Evolutionary conservation across 2,888 invertebrate species (phyloP).

Genomic region (Zootermopsis nevadensis): DNA sequence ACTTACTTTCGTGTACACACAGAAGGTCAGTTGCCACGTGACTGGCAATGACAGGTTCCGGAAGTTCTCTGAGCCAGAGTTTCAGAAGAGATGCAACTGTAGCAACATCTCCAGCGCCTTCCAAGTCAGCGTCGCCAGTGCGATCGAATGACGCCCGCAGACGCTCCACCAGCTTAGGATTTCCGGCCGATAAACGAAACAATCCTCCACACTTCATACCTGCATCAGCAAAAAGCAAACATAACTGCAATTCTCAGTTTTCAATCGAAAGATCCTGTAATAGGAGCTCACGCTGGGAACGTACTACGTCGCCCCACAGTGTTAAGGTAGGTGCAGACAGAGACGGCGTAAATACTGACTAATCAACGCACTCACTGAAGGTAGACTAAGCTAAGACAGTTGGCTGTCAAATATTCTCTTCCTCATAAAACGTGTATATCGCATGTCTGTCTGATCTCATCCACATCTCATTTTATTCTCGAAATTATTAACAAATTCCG

Average conservation of each 20-base stretch:
- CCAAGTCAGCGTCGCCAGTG: slow-evolving; percentile 67
- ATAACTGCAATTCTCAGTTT: not conserved
- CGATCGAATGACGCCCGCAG: slow-evolving; percentile 66
- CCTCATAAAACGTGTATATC: no score
- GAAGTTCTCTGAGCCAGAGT: slow-evolving; percentile 68
- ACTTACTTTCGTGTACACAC: slow-evolving; percentile 49
- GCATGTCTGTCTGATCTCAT: no score
- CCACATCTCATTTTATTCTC: no score
- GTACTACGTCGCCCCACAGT: no score
- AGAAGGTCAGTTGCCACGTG: slow-evolving; percentile 60
- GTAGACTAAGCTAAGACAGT: no score
- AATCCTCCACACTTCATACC: slow-evolving; percentile 65
- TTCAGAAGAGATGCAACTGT: slow-evolving; percentile 69
- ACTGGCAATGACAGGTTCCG: slow-evolving; percentile 66
- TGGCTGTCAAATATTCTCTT: no score
- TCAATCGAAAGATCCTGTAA: no score
- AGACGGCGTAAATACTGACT: no score
- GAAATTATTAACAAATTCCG: no score
- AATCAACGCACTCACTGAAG: no score
- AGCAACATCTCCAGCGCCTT: slow-evolving; percentile 65
- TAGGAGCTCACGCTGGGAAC: no score
- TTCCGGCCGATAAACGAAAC: slow-evolving; percentile 69
- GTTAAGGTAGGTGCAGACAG: no score
- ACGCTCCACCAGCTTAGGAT: slow-evolving; percentile 66
- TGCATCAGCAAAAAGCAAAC: slow-evolving; percentile 53